Conservation (phyloP, 2,888 invertebrate species). For the Mimumesa dahlbomi region DNA sequence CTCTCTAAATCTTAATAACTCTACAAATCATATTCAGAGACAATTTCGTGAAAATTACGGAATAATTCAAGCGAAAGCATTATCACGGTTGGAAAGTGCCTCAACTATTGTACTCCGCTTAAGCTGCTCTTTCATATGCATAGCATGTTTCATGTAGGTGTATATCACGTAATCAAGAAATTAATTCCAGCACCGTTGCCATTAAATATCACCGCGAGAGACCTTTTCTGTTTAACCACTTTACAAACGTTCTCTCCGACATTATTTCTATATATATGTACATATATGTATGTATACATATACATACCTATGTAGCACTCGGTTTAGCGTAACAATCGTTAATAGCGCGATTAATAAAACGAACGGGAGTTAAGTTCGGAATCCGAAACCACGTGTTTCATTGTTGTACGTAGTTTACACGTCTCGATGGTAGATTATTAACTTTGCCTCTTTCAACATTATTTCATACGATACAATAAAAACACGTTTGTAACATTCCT, state of each 20-base stretch:
- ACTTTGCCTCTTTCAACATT: no score
- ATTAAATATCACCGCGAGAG: slow-evolving; percentile 35
- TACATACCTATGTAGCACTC: no score
- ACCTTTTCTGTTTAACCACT: slow-evolving; percentile 12
- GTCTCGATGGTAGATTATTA: no score
- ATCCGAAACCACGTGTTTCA: no score
- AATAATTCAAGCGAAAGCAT: slow-evolving; percentile 64
- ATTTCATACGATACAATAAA: no score
- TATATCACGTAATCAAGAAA: slow-evolving; percentile 62
- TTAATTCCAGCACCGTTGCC: slow-evolving; percentile 54
- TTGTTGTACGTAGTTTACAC: no score
- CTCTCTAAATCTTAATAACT: slow-evolving; percentile 64
- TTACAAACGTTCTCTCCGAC: slow-evolving; percentile 17
- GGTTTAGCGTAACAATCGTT: no score
- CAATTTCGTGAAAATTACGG: slow-evolving; percentile 66
- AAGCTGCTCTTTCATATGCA: slow-evolving; percentile 66
- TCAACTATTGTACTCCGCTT: slow-evolving; percentile 64
- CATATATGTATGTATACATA: no score
- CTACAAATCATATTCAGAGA: slow-evolving; percentile 60
- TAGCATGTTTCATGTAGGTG: slow-evolving; percentile 49
- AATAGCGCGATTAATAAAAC: no score
- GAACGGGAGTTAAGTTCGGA: no score
- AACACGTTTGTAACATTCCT: no score
- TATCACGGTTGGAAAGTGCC: slow-evolving; percentile 61
- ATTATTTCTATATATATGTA: no score